A percentile compares a stretch with the other conserved stretches of the same genome.
These are phyloP conservation scores for Apotomis betuletana DNA, from an alignment of 2,888 invertebrate species.

Conservation along the genomic window DNA sequence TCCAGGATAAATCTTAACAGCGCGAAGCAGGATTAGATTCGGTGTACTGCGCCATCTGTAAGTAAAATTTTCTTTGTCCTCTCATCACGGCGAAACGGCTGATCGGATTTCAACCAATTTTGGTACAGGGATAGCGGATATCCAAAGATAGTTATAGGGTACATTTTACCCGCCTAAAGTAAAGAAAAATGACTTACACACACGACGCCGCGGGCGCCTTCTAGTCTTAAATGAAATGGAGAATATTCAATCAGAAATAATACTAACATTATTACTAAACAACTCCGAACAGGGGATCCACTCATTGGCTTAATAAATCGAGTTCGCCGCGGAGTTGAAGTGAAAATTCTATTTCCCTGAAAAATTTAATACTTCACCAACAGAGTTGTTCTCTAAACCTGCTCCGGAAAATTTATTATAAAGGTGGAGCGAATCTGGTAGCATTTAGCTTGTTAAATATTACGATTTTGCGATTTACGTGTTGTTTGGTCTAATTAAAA, in stretches of 20 bases:
- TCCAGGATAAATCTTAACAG: too few species aligned
- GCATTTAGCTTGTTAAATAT: slow-evolving; percentile 5
- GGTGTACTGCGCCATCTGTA: too few species aligned
- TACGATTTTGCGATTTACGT: background rate
- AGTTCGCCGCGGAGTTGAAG: slow-evolving; percentile 33
- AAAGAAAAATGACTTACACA: too few species aligned
- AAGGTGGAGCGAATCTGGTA: slow-evolving; percentile 1
- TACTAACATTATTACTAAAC: slow-evolving; percentile 3
- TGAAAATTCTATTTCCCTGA: slow-evolving; percentile 35
- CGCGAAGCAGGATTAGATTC: too few species aligned
- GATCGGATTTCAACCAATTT: too few species aligned
- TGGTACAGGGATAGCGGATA: too few species aligned
- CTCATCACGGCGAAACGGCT: too few species aligned
- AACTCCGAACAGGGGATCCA: slow-evolving; percentile 22
- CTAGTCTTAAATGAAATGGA: background rate
- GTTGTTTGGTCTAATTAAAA: background rate
- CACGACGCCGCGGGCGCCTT: too few species aligned
- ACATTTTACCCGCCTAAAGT: too few species aligned
- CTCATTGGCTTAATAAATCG: slow-evolving; percentile 41
- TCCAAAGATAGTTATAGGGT: too few species aligned
- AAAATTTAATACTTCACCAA: slow-evolving; percentile 35
- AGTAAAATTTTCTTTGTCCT: too few species aligned
- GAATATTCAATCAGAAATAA: background rate
- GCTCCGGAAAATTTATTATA: slow-evolving; percentile 26
- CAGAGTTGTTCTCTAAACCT: slow-evolving; percentile 25